Evolutionary conservation across 2,797 vertebrate species (phyloP).

Genomic region (Sebastiscus tertius): DNA sequence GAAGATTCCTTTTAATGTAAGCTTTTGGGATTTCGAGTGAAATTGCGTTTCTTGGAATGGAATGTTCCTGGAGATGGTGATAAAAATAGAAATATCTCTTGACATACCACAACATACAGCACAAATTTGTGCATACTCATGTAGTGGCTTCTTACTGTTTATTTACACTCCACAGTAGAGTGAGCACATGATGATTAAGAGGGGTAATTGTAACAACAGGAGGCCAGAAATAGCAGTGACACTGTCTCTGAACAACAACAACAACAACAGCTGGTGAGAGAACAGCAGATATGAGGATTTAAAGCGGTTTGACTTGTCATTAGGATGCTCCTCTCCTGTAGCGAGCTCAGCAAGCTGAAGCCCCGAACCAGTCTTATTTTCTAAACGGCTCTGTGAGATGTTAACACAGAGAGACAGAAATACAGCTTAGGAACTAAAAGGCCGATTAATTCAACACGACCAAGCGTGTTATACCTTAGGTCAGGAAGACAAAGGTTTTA

Average conservation of each 20-base stretch:
- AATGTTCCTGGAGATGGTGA: background rate
- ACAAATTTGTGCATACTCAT: background rate
- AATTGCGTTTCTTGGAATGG: background rate
- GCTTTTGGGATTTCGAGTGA: background rate
- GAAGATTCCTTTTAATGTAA: background rate
- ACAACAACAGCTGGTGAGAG: background rate
- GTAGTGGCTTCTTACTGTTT: background rate
- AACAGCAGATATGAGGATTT: constrained; percentile 6
- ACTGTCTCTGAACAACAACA: background rate
- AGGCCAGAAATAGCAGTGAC: constrained; percentile 6
- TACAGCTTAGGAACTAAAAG: background rate
- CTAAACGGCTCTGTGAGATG: background rate
- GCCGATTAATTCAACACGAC: background rate
- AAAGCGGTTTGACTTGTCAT: background rate
- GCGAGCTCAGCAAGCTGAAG: background rate
- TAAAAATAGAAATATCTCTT: background rate
- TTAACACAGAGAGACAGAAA: background rate
- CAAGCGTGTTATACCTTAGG: background rate
- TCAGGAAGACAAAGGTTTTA: background rate
- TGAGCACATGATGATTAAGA: background rate
- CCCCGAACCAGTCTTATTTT: background rate
- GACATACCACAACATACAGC: background rate
- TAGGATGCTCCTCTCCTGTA: background rate
- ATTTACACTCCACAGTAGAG: background rate
- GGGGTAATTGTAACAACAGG: background rate